Percentiles rank a stretch among this genome's conserved stretches.
Evolutionary conservation across 2,797 vertebrate genomes (phyloP).

Genomic region (Echiichthys vipera): DNA sequence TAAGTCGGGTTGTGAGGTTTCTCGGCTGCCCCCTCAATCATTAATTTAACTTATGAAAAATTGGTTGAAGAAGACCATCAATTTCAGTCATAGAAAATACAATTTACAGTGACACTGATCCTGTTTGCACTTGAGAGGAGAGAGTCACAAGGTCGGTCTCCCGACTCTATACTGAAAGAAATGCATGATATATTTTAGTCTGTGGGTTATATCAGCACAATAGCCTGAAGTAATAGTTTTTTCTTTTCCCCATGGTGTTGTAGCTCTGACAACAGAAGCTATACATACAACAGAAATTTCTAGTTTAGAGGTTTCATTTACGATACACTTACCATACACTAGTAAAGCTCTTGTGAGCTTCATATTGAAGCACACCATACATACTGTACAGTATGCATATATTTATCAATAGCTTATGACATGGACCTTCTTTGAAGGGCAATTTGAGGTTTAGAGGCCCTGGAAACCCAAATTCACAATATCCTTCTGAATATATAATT

Average conservation of each 20-base stretch:
- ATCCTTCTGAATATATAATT: too few relatives aligned
- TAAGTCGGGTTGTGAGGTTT: not conserved
- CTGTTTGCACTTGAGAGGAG: conserved; percentile 41
- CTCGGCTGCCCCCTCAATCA: conserved; percentile 17
- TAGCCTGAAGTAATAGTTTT: conserved; percentile 44
- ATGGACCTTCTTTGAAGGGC: not conserved
- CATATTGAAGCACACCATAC: conserved; percentile 11
- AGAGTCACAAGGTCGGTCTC: conserved; percentile 43
- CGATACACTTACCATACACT: conserved; percentile 20
- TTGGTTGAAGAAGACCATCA: conserved; percentile 23
- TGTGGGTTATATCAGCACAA: conserved; percentile 46
- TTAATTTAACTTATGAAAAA: conserved; percentile 30
- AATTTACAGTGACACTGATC: conserved; percentile 51
- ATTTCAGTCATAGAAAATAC: conserved; percentile 39
- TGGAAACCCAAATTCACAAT: too few relatives aligned
- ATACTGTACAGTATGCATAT: conserved; percentile 5
- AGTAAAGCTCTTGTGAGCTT: conserved; percentile 29
- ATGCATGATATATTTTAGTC: conserved; percentile 39
- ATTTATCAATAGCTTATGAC: not conserved
- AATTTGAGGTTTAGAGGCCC: too few relatives aligned
- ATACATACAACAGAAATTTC: conserved; percentile 41
- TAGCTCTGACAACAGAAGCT: conserved; percentile 43
- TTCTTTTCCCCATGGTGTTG: conserved; percentile 49
- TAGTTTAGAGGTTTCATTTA: conserved; percentile 32
- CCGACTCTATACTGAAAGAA: conserved; percentile 20